Evolutionary conservation across 2,113 vertebrate species (phyloP).

Genomic region (Mixornis gularis): DNA sequence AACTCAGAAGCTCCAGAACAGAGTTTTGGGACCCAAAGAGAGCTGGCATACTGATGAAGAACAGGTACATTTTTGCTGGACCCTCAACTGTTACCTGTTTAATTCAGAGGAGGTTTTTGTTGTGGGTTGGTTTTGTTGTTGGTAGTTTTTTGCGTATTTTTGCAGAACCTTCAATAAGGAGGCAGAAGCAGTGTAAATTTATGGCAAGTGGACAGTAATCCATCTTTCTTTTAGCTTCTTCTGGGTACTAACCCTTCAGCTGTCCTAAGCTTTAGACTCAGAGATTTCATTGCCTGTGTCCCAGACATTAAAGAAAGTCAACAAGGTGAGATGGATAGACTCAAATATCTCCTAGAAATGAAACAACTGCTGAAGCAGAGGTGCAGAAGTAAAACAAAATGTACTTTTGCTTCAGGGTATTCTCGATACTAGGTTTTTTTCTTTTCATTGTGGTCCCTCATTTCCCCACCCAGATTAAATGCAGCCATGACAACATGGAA

Average conservation of each 20-base stretch:
- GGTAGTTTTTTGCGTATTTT: no score
- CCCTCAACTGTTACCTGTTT: neutral
- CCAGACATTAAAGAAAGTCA: neutral
- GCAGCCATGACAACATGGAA: conserved; percentile 53
- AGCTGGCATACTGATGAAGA: rapidly evolving
- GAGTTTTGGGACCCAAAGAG: neutral
- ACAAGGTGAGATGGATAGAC: neutral
- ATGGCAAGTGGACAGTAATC: neutral
- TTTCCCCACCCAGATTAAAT: conserved; percentile 45
- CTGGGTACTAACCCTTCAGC: neutral
- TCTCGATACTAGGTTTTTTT: neutral
- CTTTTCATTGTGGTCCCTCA: conserved; percentile 11
- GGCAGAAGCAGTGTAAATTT: neutral
- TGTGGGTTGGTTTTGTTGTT: neutral
- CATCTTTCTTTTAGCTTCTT: neutral
- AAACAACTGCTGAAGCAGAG: neutral
- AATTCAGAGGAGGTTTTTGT: neutral
- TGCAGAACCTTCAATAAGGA: neutral
- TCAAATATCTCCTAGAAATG: neutral
- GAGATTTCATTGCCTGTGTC: neutral
- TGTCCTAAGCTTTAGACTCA: neutral
- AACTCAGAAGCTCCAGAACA: neutral
- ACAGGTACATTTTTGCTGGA: neutral
- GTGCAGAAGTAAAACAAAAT: conserved; percentile 19
- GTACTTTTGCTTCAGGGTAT: conserved; percentile 9